phyloP scores from a whole-genome alignment of 1,140 invertebrate genomes.

The Platyscapa corneri region DNA sequence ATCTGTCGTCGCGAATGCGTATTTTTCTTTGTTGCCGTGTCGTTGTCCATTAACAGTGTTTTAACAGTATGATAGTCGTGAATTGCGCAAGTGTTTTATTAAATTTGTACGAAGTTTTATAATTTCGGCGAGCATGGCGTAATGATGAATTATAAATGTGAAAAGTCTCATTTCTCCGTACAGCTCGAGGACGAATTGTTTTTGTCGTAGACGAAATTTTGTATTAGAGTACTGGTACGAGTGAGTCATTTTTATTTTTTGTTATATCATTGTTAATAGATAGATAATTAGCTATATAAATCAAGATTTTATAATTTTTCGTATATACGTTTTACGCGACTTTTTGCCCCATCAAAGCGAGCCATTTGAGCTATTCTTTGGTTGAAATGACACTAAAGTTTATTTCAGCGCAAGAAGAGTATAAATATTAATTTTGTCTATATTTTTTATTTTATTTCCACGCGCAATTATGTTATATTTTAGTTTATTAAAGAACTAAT shows the following conservation, averaged over 20 bases:
- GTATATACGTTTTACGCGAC: not conserved
- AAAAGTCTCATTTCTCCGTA: not conserved
- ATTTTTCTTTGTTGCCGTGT: not conserved
- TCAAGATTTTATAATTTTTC: conserved; percentile 26
- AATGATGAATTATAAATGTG: not conserved
- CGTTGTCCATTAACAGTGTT: not conserved
- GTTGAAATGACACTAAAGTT: not conserved
- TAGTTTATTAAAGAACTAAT: conserved; percentile 21
- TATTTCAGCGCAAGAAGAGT: not conserved
- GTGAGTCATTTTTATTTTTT: conserved; percentile 15
- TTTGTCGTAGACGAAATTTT: conserved; percentile 21
- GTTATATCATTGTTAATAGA: not conserved
- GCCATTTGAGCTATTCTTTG: not conserved
- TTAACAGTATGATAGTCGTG: not conserved
- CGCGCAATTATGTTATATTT: conserved; percentile 10
- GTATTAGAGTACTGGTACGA: not conserved
- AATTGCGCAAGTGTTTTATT: not conserved
- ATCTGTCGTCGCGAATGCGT: not conserved
- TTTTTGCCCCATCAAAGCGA: not conserved
- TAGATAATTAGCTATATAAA: not conserved
- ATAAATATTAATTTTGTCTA: conserved; percentile 12
- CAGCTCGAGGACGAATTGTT: not conserved
- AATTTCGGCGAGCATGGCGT: not conserved
- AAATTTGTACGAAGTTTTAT: not conserved
- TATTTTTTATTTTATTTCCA: conserved; percentile 27